Evolutionary conservation across 2,888 invertebrate species (phyloP).

Genomic region (Anarsia innoxiella): DNA sequence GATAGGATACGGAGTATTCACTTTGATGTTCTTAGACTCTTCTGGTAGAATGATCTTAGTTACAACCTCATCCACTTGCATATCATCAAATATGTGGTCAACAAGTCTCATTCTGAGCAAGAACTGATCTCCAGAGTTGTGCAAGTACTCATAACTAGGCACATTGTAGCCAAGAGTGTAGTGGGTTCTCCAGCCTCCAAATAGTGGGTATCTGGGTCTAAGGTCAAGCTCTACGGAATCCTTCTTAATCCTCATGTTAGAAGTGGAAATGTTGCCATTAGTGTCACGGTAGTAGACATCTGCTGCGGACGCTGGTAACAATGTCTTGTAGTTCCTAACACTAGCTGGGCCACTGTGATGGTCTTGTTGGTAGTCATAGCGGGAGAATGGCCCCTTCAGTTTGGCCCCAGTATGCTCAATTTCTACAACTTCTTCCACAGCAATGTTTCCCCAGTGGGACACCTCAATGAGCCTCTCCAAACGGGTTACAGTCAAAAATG

Average conservation of each 20-base stretch:
- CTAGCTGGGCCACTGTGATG: conserved; percentile 90
- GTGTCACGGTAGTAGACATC: conserved; percentile 98
- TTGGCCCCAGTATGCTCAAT: conserved; percentile 94
- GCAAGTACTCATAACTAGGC: conserved; percentile 97
- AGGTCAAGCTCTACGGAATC: conserved; percentile 97
- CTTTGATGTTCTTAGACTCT: conserved; percentile 86
- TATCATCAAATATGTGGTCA: conserved; percentile 98
- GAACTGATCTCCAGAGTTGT: conserved; percentile 85
- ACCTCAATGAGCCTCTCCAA: conserved; percentile 93
- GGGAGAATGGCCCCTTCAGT: conserved; percentile 95
- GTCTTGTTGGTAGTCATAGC: conserved; percentile 98
- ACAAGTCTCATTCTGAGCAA: conserved; percentile 94
- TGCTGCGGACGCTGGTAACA: conserved; percentile 89
- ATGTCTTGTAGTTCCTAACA: conserved; percentile 92
- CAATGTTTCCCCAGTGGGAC: conserved; percentile 99
- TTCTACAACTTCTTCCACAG: conserved; percentile 95
- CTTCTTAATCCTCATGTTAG: conserved; percentile 89
- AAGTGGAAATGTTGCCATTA: conserved; percentile 99
- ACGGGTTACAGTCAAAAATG: conserved; percentile 94
- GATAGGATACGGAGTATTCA: conserved; percentile 88
- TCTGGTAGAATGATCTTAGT: conserved; percentile 96
- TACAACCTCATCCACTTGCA: conserved; percentile 92
- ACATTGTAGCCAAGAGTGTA: conserved; percentile 98
- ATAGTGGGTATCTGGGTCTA: conserved; percentile 97
- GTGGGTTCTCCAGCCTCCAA: conserved; percentile 99